Conservation (phyloP, 2,888 invertebrate genomes). For the Micoletzkya japonica region DNA sequence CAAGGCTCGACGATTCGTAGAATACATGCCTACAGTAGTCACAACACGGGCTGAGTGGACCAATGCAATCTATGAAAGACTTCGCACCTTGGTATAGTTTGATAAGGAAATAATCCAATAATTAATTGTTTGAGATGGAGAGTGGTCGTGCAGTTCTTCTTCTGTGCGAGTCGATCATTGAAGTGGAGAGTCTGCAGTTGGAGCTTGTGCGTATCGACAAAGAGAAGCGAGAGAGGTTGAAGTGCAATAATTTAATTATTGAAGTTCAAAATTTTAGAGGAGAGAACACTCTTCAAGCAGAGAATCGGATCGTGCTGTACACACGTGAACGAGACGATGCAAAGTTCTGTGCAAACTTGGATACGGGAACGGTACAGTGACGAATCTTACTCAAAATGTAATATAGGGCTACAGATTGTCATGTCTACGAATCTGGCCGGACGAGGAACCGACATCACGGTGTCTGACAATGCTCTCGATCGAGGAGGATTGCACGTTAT, state of each 20-base stretch:
- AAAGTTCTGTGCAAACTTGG: no score
- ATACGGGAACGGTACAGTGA: no score
- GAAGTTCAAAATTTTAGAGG: no score
- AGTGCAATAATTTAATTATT: no score
- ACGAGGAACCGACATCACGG: slow-evolving; percentile 65
- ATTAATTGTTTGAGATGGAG: slow-evolving; percentile 32
- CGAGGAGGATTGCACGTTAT: slow-evolving; percentile 65
- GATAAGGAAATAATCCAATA: no score
- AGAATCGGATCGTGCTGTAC: no score
- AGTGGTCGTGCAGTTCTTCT: slow-evolving; percentile 57
- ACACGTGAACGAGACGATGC: no score
- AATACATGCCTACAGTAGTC: slow-evolving; percentile 25
- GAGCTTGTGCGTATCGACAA: no score
- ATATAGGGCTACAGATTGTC: slow-evolving; percentile 52
- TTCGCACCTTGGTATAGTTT: no score
- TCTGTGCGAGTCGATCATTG: slow-evolving; percentile 51
- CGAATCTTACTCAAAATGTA: no score
- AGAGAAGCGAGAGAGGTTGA: no score
- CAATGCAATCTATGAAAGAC: background rate
- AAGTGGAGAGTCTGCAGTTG: slow-evolving; percentile 41
- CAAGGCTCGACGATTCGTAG: slow-evolving; percentile 29
- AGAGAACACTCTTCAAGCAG: no score
- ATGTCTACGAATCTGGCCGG: slow-evolving; percentile 66
- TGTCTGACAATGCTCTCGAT: slow-evolving; percentile 39
- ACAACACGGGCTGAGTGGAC: background rate